phyloP scores from a whole-genome alignment of 2,888 invertebrate genomes.

The Oithona nana region DNA sequence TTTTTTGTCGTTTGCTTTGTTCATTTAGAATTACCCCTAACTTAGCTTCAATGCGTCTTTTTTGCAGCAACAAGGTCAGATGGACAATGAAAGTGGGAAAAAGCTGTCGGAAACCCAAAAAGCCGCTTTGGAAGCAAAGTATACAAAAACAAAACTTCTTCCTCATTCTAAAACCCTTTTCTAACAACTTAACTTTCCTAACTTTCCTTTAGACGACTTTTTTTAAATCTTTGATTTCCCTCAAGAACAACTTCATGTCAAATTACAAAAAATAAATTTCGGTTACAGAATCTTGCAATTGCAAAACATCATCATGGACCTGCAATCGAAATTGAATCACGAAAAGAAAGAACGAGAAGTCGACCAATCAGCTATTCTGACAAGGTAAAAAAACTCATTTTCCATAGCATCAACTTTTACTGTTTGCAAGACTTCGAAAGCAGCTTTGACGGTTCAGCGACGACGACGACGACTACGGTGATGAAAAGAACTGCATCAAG shows the following conservation, averaged over 20 bases:
- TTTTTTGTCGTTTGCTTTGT: too few relatives aligned
- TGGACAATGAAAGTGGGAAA: not conserved
- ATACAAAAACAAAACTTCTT: not conserved
- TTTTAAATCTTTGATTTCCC: too few relatives aligned
- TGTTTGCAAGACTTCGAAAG: too few relatives aligned
- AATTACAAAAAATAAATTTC: too few relatives aligned
- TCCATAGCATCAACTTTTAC: too few relatives aligned
- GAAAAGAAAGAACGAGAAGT: slow-evolving; percentile 21
- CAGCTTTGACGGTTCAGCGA: too few relatives aligned
- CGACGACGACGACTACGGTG: too few relatives aligned
- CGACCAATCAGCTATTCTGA: slow-evolving; percentile 18
- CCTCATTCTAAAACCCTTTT: not conserved
- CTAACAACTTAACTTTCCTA: not conserved
- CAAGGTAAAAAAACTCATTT: slow-evolving; percentile 18
- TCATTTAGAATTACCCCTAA: too few relatives aligned
- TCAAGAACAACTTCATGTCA: too few relatives aligned
- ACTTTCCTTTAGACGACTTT: not conserved
- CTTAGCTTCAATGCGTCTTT: too few relatives aligned
- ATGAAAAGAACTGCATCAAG: too few relatives aligned
- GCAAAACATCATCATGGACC: slow-evolving; percentile 20
- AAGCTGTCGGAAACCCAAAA: slow-evolving; percentile 8
- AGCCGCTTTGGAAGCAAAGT: slow-evolving; percentile 1
- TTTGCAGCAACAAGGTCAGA: not conserved
- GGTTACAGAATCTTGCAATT: slow-evolving; percentile 19
- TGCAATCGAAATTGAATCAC: slow-evolving; percentile 18